phyloP scores from a whole-genome alignment of 2,888 invertebrate species.

The Perdita meconis region DNA sequence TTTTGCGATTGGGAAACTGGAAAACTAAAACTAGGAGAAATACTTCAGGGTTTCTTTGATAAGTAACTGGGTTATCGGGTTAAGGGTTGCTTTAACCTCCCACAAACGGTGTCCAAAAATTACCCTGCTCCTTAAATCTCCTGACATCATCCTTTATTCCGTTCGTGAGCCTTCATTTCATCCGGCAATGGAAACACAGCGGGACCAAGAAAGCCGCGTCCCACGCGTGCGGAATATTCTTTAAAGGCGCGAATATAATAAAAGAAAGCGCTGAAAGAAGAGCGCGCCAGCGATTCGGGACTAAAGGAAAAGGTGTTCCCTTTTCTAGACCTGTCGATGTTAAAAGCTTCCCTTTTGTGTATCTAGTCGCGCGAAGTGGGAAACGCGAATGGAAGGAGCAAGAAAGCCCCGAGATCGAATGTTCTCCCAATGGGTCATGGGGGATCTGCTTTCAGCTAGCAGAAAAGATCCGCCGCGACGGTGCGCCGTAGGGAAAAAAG shows the following conservation, averaged over 20 bases:
- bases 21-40: too few species aligned
- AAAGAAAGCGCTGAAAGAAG: background rate
- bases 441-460: slow-evolving; percentile 44
- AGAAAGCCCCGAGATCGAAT: slow-evolving; percentile 51
- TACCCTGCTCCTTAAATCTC: too few species aligned
- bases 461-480: slow-evolving; percentile 44
- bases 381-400: background rate
- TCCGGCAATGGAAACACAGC: background rate
- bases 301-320: slow-evolving; percentile 2
- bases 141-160: too few species aligned
- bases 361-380: slow-evolving; percentile 26
- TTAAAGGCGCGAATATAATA: background rate
- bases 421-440: slow-evolving; percentile 63
- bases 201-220: background rate
- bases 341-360: slow-evolving; percentile 47
- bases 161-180: too few species aligned
- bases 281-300: slow-evolving; percentile 2
- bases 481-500: slow-evolving; percentile 8
- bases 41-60: too few species aligned
- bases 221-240: background rate
- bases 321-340: slow-evolving; percentile 43
- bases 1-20: too few species aligned
- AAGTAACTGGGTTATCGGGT: too few species aligned
- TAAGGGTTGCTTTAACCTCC: too few species aligned
- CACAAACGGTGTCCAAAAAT: too few species aligned